phyloP scores from a whole-genome alignment of 2,888 invertebrate species.

The Poecilus cupreus region DNA sequence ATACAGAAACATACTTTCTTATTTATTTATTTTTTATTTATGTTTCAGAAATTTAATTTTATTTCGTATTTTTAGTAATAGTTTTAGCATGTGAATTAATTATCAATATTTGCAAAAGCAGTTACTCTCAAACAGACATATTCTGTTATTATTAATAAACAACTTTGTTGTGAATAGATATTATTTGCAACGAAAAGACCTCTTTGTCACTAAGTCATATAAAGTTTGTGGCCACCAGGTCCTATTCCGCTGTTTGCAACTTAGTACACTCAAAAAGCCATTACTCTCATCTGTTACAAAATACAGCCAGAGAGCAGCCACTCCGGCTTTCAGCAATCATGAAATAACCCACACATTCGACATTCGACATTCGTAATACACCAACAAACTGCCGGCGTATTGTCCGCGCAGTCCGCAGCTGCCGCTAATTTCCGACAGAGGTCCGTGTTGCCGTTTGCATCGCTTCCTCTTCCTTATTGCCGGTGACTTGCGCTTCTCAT shows the following conservation, averaged over 20 bases:
- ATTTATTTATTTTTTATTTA: no score
- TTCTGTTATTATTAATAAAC: no score
- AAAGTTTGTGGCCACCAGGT: not conserved
- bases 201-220: no score
- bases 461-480: slow-evolving; percentile 40
- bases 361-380: not conserved
- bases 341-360: not conserved
- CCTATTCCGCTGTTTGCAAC: not conserved
- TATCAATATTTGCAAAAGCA: no score
- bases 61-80: no score
- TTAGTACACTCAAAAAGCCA: slow-evolving; percentile 14
- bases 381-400: not conserved
- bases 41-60: no score
- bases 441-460: not conserved
- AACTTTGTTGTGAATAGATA: no score
- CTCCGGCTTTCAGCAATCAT: not conserved
- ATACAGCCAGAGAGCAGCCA: not conserved
- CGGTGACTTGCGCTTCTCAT: slow-evolving; percentile 32
- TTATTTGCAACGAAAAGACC: no score
- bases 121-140: no score
- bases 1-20: no score
- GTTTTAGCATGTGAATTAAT: no score
- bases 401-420: slow-evolving; percentile 1
- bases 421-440: slow-evolving; percentile 37
- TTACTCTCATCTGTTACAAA: slow-evolving; percentile 14